A percentile compares a stretch with the other conserved stretches of the same genome.
Conservation (phyloP, 2,797 vertebrate genomes). For the Psittacula echo region DNA sequence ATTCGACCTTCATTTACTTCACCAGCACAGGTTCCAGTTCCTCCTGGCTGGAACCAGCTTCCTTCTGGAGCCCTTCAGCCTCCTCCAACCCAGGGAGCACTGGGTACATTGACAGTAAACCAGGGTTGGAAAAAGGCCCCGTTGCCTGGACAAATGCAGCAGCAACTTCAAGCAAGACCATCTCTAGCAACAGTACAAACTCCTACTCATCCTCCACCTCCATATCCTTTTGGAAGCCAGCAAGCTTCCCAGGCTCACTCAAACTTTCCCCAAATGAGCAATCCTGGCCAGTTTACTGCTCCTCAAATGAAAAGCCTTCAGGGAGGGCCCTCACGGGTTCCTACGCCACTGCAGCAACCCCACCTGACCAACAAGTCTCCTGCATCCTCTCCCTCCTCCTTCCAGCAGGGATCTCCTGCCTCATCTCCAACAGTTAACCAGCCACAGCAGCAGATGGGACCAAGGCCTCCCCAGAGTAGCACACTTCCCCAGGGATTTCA, state of each 20-base stretch:
- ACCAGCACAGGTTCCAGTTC: conserved; percentile 90
- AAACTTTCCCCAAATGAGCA: conserved; percentile 88
- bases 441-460: conserved; percentile 87
- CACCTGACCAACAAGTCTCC: conserved; percentile 96
- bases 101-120: conserved; percentile 82
- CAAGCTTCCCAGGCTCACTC: conserved; percentile 93
- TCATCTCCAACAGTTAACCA: conserved; percentile 95
- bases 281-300: conserved; percentile 91
- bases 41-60: conserved; percentile 95
- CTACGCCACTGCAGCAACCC: conserved; percentile 89
- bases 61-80: conserved; percentile 90
- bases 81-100: conserved; percentile 85
- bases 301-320: conserved; percentile 94
- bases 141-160: conserved; percentile 88
- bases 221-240: conserved; percentile 98
- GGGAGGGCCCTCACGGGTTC: conserved; percentile 88
- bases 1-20: conserved; percentile 91
- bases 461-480: conserved; percentile 85
- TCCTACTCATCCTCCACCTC: conserved; percentile 96
- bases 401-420: conserved; percentile 94
- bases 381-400: conserved; percentile 96
- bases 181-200: conserved; percentile 94
- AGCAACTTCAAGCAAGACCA: conserved; percentile 87
- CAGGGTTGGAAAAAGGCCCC: conserved; percentile 93
- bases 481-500: conserved; percentile 93